Conservation (phyloP, 23 tunicate species). For the Styela clava region DNA sequence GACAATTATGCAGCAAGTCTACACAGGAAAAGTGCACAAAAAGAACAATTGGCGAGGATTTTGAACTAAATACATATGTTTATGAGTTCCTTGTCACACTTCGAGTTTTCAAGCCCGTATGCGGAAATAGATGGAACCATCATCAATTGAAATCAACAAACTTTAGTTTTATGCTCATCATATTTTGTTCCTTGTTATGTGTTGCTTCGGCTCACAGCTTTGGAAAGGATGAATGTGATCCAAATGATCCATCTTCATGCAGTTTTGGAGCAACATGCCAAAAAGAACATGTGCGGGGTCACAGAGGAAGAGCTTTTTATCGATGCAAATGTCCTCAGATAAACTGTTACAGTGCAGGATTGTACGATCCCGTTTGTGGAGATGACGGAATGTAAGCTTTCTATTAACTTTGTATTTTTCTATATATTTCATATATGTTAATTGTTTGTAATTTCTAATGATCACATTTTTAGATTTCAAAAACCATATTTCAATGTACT, state of each 20-base stretch:
- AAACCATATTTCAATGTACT: background rate
- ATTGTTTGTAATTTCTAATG: no score
- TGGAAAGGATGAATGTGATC: conserved; percentile 19
- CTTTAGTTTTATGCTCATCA: background rate
- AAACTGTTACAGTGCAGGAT: conserved; percentile 18
- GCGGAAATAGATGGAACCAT: no score
- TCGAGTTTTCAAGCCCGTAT: no score
- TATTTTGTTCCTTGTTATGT: background rate
- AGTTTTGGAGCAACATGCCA: conserved; percentile 7
- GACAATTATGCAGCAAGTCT: no score
- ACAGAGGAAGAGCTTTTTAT: background rate
- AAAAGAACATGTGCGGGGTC: background rate
- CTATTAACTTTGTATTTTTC: no score
- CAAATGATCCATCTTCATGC: background rate
- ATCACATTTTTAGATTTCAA: no score
- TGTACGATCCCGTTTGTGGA: conserved; percentile 11
- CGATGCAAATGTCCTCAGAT: conserved; percentile 17
- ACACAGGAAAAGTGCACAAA: no score
- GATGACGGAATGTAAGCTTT: conserved; percentile 5
- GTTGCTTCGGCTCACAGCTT: background rate
- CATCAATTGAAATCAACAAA: background rate
- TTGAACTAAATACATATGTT: no score
- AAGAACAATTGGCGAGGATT: no score
- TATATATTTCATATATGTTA: no score
- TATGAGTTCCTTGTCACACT: no score